Evolutionary conservation across 2,888 invertebrate species (phyloP).

Genomic region (Achlya flavicornis): DNA sequence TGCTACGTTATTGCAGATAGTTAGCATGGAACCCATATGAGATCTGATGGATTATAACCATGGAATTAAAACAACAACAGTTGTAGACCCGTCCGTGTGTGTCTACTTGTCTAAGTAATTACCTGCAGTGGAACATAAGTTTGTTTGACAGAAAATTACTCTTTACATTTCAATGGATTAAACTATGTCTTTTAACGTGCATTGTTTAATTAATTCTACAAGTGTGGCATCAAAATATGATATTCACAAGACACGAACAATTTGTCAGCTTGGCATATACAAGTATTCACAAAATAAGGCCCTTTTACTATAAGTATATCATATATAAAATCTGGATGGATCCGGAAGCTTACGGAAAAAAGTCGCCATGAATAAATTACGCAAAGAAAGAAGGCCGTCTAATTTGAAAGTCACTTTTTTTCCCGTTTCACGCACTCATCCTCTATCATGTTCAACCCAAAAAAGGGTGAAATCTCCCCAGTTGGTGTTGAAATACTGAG

Average conservation of each 20-base stretch:
- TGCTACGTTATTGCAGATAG: too few relatives aligned
- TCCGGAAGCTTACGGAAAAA: constrained; percentile 39
- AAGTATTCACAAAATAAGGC: constrained; percentile 2
- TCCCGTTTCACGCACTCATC: constrained; percentile 46
- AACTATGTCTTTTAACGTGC: too few relatives aligned
- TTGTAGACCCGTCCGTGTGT: too few relatives aligned
- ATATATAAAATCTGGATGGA: constrained; percentile 28
- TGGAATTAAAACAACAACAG: too few relatives aligned
- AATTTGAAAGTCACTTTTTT: constrained; percentile 42
- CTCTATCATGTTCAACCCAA: constrained; percentile 38
- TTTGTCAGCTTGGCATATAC: constrained; percentile 8
- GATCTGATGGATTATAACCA: too few relatives aligned
- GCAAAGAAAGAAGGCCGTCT: constrained; percentile 41
- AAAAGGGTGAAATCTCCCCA: constrained; percentile 33
- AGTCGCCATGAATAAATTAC: constrained; percentile 56
- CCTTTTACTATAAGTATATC: constrained; percentile 21
- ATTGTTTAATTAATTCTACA: neutral
- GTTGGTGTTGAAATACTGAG: constrained; percentile 37
- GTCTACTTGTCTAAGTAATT: too few relatives aligned
- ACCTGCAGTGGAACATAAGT: too few relatives aligned
- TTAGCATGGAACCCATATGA: too few relatives aligned
- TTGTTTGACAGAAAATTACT: too few relatives aligned
- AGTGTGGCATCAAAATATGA: neutral
- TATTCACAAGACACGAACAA: neutral
- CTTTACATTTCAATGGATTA: too few relatives aligned